Evolutionary conservation across 2,888 invertebrate species (phyloP).

Genomic region (Plagodis pulveraria): DNA sequence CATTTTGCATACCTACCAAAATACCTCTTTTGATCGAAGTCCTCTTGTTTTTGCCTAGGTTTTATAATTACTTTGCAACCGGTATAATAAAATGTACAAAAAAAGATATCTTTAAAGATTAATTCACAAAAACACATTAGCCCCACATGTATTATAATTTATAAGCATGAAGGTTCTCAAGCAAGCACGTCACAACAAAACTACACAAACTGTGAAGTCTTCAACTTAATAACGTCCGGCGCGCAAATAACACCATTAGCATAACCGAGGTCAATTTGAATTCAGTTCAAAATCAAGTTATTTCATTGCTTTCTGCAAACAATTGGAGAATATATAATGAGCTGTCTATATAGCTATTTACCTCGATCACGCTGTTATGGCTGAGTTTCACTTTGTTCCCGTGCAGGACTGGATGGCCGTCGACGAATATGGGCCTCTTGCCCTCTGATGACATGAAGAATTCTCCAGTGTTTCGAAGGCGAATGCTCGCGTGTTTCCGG

Average conservation of each 20-base stretch:
- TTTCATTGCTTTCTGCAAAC: conserved; percentile 6
- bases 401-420: conserved; percentile 94
- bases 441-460: conserved; percentile 98
- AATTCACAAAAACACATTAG: neutral
- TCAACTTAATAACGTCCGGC: conserved; percentile 1
- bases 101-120: neutral
- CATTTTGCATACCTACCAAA: too few species aligned
- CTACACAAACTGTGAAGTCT: neutral
- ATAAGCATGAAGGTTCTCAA: conserved; percentile 1
- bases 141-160: neutral
- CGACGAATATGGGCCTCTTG: conserved; percentile 96
- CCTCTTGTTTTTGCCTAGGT: too few species aligned
- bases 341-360: conserved; percentile 52
- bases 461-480: conserved; percentile 95
- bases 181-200: conserved; percentile 4
- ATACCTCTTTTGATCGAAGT: too few species aligned
- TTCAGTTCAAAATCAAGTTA: conserved; percentile 7
- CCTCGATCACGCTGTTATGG: conserved; percentile 98
- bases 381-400: conserved; percentile 96
- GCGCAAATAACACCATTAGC: conserved; percentile 13
- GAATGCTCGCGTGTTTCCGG: conserved; percentile 95
- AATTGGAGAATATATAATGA: conserved; percentile 11
- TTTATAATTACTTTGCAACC: neutral
- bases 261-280: conserved; percentile 13
- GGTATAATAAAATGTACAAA: neutral